phyloP scores from a whole-genome alignment of 1,140 invertebrate species.

The Caenorhabditis remanei region DNA sequence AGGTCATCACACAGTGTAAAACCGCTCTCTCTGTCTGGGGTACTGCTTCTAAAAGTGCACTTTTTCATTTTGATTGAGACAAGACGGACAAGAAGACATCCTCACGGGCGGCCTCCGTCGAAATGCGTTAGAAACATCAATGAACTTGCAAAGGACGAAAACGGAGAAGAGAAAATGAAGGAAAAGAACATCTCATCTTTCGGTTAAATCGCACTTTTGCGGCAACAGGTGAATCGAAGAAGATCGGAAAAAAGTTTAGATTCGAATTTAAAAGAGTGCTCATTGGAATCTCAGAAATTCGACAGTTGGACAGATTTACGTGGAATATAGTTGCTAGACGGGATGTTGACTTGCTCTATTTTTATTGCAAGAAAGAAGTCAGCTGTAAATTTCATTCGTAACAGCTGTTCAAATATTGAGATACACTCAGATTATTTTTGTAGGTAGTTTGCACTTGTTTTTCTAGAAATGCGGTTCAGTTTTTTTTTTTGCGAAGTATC shows the following conservation, averaged over 20 bases:
- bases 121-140: constrained; percentile 4
- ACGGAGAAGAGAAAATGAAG: not conserved
- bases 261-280: no score
- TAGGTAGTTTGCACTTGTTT: not conserved
- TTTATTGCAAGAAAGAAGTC: not conserved
- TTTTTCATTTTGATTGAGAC: constrained; percentile 24
- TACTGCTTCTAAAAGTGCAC: constrained; percentile 28
- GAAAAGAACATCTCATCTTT: constrained; percentile 42
- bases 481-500: not conserved
- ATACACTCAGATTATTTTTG: not conserved
- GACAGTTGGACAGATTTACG: not conserved
- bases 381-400: not conserved
- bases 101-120: constrained; percentile 14
- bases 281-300: not conserved
- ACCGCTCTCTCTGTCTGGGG: not conserved
- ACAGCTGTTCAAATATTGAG: not conserved
- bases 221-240: not conserved
- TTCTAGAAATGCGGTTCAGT: no score
- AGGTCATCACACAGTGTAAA: constrained; percentile 39
- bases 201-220: constrained; percentile 35
- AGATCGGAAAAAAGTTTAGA: not conserved
- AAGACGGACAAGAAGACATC: not conserved
- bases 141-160: constrained; percentile 22
- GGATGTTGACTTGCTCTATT: not conserved
- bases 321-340: not conserved